These are phyloP conservation scores for Trichonephila clavipes DNA, from an alignment of 1,140 invertebrate genomes.

Conservation along the genomic window DNA sequence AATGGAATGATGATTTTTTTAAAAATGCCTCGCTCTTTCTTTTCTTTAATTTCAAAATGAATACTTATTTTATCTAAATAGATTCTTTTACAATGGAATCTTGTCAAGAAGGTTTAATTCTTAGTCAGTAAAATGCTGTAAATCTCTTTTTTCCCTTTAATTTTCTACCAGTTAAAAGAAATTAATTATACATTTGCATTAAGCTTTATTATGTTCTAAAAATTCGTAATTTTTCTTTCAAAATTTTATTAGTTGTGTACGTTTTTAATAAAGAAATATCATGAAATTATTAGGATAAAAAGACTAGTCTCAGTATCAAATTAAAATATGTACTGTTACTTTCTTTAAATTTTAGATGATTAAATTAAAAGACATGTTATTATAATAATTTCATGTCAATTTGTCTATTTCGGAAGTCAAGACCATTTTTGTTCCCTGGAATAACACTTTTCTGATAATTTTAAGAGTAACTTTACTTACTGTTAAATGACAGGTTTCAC, in stretches of 20 bases:
- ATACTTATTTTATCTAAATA: slow-evolving; percentile 46
- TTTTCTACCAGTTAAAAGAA: background rate
- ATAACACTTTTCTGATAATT: too few relatives aligned
- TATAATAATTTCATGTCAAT: too few relatives aligned
- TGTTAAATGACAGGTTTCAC: too few relatives aligned
- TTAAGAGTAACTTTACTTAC: too few relatives aligned
- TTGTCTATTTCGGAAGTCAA: too few relatives aligned
- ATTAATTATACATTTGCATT: slow-evolving; percentile 23
- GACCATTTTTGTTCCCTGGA: too few relatives aligned
- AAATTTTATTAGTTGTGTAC: background rate
- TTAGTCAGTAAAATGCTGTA: background rate
- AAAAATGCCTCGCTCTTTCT: background rate
- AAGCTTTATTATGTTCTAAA: background rate
- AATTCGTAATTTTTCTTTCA: background rate
- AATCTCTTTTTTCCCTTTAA: background rate
- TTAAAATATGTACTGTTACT: too few relatives aligned
- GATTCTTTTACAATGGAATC: slow-evolving; percentile 33
- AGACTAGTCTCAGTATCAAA: too few relatives aligned
- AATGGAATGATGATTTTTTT: slow-evolving; percentile 29
- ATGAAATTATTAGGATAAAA: too few relatives aligned
- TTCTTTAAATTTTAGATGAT: too few relatives aligned
- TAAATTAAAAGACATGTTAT: too few relatives aligned
- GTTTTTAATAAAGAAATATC: background rate
- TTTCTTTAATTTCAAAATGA: slow-evolving; percentile 28
- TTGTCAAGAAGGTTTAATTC: background rate